phyloP scores from a whole-genome alignment of 2,888 invertebrate species.

The Drosophila tanythrix region DNA sequence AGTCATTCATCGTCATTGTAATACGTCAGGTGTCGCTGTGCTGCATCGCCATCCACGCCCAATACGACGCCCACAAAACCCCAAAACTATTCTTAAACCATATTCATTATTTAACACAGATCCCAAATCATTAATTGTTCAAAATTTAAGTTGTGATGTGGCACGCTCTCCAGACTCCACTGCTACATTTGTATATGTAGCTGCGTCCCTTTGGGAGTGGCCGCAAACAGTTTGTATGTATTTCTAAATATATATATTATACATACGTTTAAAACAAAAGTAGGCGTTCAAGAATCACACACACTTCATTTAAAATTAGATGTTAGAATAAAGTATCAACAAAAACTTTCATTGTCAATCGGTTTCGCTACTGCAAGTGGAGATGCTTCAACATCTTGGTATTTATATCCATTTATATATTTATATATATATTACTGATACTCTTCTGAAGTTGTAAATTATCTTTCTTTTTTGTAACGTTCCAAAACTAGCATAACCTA shows the following conservation, averaged over 20 bases:
- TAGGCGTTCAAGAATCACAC: constrained; percentile 64
- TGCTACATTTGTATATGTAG: constrained; percentile 51
- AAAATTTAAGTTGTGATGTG: constrained; percentile 17
- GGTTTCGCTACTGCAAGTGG: constrained; percentile 7
- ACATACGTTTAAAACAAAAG: constrained; percentile 50
- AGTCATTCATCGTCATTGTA: constrained; percentile 61
- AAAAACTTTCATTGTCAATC: constrained; percentile 35
- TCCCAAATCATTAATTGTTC: constrained; percentile 30
- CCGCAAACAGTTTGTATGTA: constrained; percentile 53
- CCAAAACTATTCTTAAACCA: constrained; percentile 33
- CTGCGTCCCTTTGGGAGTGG: constrained; percentile 9
- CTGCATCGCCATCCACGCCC: constrained; percentile 24
- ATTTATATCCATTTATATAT: background rate
- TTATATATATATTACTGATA: background rate
- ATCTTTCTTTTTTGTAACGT: background rate
- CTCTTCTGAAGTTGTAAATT: background rate
- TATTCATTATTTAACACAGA: constrained; percentile 44
- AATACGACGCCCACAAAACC: constrained; percentile 1
- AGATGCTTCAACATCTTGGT: background rate
- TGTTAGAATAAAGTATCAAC: constrained; percentile 73
- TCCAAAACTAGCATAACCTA: constrained; percentile 2
- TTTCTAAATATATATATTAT: constrained; percentile 63
- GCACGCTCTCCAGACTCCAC: constrained; percentile 12
- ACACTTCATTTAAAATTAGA: constrained; percentile 72
- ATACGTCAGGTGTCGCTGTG: constrained; percentile 49